Evolutionary conservation across 1,140 invertebrate species (phyloP), one percentile per base, ranked within the genome.

Genomic region (Amphibalanus amphitrite): DNA sequence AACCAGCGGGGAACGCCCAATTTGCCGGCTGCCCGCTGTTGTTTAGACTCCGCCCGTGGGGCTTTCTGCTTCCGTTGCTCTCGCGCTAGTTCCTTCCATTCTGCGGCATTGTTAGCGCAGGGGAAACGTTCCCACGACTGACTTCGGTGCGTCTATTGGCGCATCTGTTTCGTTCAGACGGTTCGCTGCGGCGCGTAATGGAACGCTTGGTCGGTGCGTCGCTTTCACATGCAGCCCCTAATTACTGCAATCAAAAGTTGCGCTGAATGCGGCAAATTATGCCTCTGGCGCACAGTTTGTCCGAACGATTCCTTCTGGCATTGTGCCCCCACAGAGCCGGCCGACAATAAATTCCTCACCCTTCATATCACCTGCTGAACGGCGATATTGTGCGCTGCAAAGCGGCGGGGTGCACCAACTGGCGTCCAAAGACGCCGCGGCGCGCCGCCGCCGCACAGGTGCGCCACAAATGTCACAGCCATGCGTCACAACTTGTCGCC

Each of bases 361-460:
- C 47, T 59, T 59, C 47, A 59, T 59, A 59, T 59, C 47, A 59
- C 47, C 47, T 59, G 47, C 47, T 59, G 47, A 59, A 59, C 47
- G n/a, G 13, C 47, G 20, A 59, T 23, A 59, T 59, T 59, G 47
- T 59, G n/a, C 47, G 3, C 47, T 59, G 47, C 47, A 23, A 20
- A 59, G 47, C 47, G 20, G 47, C 33, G n/a, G 33, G 33, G 33
- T 15, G 33, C 33, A 15, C 10, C 10, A 59, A 59, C 47, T 20
- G 10, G 6, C 47, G 47, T 20, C 47, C 10, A 59, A 59, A 59
- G 47, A 59, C 47, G 47, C 47, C 47, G 17, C 13, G 3, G 6
- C 10, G 47, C 13, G 23, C 10, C 47, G 1, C 10, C 13, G 3
- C 10, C 10, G 47, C 13, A 59, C 47, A 59, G 47, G 47, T 59